Percentiles rank a stretch among this genome's conserved stretches.
Evolutionary conservation across 2,113 vertebrate species (phyloP).

Genomic region (Lepisosteus osseus): DNA sequence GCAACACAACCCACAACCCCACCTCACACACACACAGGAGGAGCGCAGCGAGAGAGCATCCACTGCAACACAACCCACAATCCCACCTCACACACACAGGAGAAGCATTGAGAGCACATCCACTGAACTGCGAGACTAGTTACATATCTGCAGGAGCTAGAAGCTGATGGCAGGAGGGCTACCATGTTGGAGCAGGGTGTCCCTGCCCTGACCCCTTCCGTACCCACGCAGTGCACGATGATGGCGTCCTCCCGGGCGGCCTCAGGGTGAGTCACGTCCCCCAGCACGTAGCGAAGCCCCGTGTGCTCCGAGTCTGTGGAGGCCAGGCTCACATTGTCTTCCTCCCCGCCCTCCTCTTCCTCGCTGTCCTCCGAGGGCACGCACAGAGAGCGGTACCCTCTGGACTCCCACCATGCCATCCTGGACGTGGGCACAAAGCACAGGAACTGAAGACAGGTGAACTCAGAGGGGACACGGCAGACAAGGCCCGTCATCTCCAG

Average conservation of each 20-base stretch:
- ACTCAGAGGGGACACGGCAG: too few relatives aligned
- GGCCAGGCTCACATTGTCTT: conserved; percentile 47
- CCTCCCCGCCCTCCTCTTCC: conserved; percentile 52
- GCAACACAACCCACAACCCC: too few relatives aligned
- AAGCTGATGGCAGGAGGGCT: too few relatives aligned
- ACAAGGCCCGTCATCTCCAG: too few relatives aligned
- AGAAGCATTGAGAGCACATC: too few relatives aligned
- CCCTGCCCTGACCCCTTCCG: not conserved
- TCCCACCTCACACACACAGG: too few relatives aligned
- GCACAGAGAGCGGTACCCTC: conserved; percentile 72
- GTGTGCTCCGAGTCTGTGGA: conserved; percentile 56
- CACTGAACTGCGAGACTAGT: too few relatives aligned
- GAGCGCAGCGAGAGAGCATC: too few relatives aligned
- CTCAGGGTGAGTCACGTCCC: conserved; percentile 86
- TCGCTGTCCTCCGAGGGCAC: conserved; percentile 73
- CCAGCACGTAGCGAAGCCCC: conserved; percentile 74
- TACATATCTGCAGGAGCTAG: too few relatives aligned
- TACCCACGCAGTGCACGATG: conserved; percentile 88
- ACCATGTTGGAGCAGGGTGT: not conserved
- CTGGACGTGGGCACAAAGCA: conserved; percentile 46
- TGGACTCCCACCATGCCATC: conserved; percentile 84
- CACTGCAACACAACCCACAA: too few relatives aligned
- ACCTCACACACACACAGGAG: not conserved
- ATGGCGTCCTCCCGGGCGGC: conserved; percentile 71
- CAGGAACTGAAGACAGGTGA: too few relatives aligned